Base-by-base conservation (phyloP, 2,888 invertebrate species). In the Megalurothrips usitatus region DNA sequence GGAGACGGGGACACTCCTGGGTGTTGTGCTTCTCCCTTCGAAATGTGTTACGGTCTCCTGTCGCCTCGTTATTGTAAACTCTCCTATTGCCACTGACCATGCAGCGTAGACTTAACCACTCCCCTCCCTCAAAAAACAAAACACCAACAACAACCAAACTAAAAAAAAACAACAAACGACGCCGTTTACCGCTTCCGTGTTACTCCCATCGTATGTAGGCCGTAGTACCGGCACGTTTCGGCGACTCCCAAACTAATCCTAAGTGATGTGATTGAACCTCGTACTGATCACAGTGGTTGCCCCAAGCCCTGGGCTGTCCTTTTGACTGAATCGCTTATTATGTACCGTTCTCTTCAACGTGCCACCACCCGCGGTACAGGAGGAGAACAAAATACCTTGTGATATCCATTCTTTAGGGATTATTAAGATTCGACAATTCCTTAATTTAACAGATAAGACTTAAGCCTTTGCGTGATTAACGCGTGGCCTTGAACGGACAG, bases 331-430 rank as follows among this genome's bases (percentile, higher is more conserved):
- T 12, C 26, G 68, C 26, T 75, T 75, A 2, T 26, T 19, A 17
- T 19, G 14, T 6, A 17, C 34, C 34, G 34, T 43, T 43, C 34
- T 43, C 34, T 58, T 58, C 17, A 52, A n/a, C 14, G 11, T 58
- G 10, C 68, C 68, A 17, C 68, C 68, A 11, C 68, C 68, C 68
- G 6, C n/a, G 58, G n/a, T 58, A 17, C 6, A 58, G 58, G 58
- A n/a, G 58, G 58, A 58, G n/a, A 58, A 58, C 58, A 17, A 58
- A 43, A 58, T 75, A 75, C 23, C 68, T 75, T 75, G 68, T 75
- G 68, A 75, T 75, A 75, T 75, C 68, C 68, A 75, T 75, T 26
- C 23, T 26, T 26, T 75, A 75, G 68, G 68, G 68, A 75, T 75
- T 75, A 75, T 26, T 75, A 23, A 75, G 68, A 75, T 75, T 75